A percentile compares a stretch with the other conserved stretches of the same genome.
phyloP scores from a whole-genome alignment of 2,113 vertebrate species.

The Geococcyx californianus region DNA sequence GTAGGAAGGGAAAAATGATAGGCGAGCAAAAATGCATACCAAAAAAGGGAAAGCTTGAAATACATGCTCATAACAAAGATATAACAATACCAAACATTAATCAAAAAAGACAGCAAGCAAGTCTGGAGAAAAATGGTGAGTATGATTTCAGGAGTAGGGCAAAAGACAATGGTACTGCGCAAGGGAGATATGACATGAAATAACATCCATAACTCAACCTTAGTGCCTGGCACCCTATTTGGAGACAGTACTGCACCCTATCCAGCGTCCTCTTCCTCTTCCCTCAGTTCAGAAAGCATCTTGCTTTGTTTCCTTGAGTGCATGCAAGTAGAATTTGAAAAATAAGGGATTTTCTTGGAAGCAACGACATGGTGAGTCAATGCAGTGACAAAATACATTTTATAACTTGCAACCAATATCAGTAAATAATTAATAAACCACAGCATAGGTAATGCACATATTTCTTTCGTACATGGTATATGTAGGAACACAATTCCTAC shows the following conservation, averaged over 20 bases:
- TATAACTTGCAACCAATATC: not conserved
- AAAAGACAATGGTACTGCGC: not conserved
- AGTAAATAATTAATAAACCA: not conserved
- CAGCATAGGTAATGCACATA: not conserved
- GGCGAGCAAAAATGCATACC: slow-evolving; percentile 19
- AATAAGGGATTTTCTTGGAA: slow-evolving; percentile 3
- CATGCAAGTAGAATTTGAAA: slow-evolving; percentile 64
- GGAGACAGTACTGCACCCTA: not conserved
- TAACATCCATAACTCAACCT: not conserved
- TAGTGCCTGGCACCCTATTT: not conserved
- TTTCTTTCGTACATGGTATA: not conserved
- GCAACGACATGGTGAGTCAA: not conserved
- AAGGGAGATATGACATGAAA: not conserved
- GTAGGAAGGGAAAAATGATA: not conserved
- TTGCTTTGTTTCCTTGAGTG: slow-evolving; percentile 72
- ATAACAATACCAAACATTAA: slow-evolving; percentile 20
- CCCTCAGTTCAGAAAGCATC: slow-evolving; percentile 61
- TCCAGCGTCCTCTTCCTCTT: slow-evolving; percentile 35
- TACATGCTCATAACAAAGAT: slow-evolving; percentile 33
- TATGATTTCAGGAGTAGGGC: not conserved
- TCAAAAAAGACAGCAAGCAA: not conserved
- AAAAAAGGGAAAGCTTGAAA: slow-evolving; percentile 22
- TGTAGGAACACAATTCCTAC: not conserved
- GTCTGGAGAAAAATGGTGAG: not conserved
- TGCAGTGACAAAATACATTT: slow-evolving; percentile 6